Evolutionary conservation across 1,140 invertebrate species (phyloP), one percentile per base, ranked within the genome.

Genomic region (Heliothis subflexa): DNA sequence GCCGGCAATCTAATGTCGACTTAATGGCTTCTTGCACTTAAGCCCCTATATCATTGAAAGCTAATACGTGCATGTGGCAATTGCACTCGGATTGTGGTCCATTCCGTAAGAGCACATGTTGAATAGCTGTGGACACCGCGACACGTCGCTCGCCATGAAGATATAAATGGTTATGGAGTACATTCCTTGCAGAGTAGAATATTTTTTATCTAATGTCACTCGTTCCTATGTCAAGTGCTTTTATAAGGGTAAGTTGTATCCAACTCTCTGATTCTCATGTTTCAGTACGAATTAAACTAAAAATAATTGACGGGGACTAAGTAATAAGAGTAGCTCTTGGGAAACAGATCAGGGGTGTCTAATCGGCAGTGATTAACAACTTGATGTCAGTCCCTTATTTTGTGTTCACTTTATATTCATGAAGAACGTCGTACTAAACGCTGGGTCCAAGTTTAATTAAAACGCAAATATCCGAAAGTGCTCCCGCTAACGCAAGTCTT

Each of bases 11-110:
- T 80, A 87, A 87, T 87, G 72, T 85, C 78, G 78, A 85, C 80
- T 83, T 82, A 88, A 86, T 76, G 71, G 80, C 81, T 81, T 70
- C 73, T 61, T 21, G 79, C 81, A 83, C 80, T 84, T 80, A 84
- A 52, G 76, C 77, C 73, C 80, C 77, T 81, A 81, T 78, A 70
- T 57, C 40, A 70, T 54, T 81, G 74, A 82, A 73, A 84, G 50
- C 78, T 75, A 78, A 81, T 81, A 81, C 64, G 64, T 62, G 33
- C 77, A 71, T 52, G 81, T 80, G 70, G 78, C 81, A 78, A 78
- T 71, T 64, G 75, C 75, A 82, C 78, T 77, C 49, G 61, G 55
- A 21, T 21, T 47, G 54, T 57, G 33, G 18, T 73, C 55, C 45
- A 73, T 47, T 73, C 55, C 12, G 40, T 59, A 73, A 28, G 18